Percentiles rank a stretch among this genome's conserved stretches.
Evolutionary conservation across 2,888 invertebrate species (phyloP).

Genomic region (Epinotia nisella): DNA sequence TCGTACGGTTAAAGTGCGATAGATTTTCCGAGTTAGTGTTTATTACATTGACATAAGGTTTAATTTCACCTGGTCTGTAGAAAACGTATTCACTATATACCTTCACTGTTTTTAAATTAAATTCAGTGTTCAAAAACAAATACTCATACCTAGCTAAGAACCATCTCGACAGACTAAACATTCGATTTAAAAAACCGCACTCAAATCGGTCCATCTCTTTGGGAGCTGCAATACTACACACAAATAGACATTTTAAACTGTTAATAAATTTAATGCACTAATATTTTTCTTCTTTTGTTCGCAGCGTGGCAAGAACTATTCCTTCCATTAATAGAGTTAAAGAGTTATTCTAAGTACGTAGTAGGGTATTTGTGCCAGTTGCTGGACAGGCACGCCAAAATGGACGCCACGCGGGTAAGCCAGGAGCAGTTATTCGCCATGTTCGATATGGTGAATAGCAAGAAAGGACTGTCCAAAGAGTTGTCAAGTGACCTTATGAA

Average conservation of each 20-base stretch:
- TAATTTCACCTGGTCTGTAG: not conserved
- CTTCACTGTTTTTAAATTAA: not conserved
- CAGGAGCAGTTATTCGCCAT: slow-evolving; percentile 86
- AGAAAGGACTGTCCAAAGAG: slow-evolving; percentile 83
- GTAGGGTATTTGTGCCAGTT: slow-evolving; percentile 85
- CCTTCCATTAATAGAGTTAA: slow-evolving; percentile 88
- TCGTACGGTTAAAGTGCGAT: not conserved
- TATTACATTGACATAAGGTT: not conserved
- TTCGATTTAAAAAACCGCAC: too few species aligned
- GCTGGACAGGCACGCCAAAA: slow-evolving; percentile 70
- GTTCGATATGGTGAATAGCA: slow-evolving; percentile 85
- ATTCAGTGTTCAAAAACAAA: not conserved
- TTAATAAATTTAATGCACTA: too few species aligned
- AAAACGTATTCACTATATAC: too few species aligned
- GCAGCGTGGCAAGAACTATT: slow-evolving; percentile 90
- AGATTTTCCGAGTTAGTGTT: not conserved
- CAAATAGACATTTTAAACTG: too few species aligned
- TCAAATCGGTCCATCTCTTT: too few species aligned
- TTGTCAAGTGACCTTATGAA: slow-evolving; percentile 82
- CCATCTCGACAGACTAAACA: too few species aligned
- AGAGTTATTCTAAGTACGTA: slow-evolving; percentile 88
- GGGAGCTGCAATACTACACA: too few species aligned
- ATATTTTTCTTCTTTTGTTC: slow-evolving; percentile 51
- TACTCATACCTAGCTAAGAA: too few species aligned
- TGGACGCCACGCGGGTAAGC: slow-evolving; percentile 69